These are phyloP conservation scores for Macrotrachela quadricornifera DNA, from an alignment of 1,140 invertebrate species.

Conservation along the genomic window DNA sequence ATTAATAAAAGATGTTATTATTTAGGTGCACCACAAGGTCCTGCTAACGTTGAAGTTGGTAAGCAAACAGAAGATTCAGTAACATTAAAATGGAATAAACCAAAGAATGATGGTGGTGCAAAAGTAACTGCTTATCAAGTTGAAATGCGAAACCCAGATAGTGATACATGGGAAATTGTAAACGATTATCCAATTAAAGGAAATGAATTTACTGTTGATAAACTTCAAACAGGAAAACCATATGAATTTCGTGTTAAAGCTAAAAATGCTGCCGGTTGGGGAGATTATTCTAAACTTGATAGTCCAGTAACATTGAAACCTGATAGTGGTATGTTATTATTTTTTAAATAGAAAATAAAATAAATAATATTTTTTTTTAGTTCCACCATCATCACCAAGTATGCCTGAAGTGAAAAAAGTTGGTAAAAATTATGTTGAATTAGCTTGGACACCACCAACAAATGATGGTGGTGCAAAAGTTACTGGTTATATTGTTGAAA, in stretches of 20 bases:
- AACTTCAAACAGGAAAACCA: conserved; percentile 40
- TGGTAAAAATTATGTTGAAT: conserved; percentile 36
- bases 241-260: conserved; percentile 90
- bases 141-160: conserved; percentile 31
- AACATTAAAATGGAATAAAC: conserved; percentile 61
- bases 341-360: no score
- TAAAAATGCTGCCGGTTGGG: conserved; percentile 73
- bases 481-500: conserved; percentile 71
- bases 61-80: conserved; percentile 57
- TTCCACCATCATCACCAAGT: conserved; percentile 5
- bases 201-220: conserved; percentile 12
- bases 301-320: conserved; percentile 11
- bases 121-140: conserved; percentile 47
- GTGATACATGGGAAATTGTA: conserved; percentile 55
- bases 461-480: conserved; percentile 39
- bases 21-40: conserved; percentile 41
- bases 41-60: conserved; percentile 51
- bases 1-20: neutral
- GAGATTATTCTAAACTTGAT: conserved; percentile 44
- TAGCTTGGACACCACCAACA: conserved; percentile 68
- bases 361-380: neutral
- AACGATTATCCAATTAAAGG: conserved; percentile 14
- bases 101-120: conserved; percentile 79
- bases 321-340: neutral
- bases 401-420: neutral